These are phyloP conservation scores for Rhingia rostrata DNA, from an alignment of 2,888 invertebrate genomes.

Conservation along the genomic window DNA sequence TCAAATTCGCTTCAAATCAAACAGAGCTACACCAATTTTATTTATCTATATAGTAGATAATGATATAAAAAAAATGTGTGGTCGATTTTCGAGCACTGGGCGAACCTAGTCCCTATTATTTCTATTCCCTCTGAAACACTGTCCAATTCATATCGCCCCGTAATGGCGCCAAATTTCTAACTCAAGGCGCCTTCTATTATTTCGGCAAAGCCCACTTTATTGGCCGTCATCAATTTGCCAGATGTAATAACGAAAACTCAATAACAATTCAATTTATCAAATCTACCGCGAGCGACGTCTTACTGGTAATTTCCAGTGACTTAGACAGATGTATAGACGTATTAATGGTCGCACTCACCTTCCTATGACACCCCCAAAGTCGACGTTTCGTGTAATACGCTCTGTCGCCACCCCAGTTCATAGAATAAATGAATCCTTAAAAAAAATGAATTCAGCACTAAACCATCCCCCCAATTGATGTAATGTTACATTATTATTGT, in stretches of 20 bases:
- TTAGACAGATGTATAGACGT: conserved; percentile 66
- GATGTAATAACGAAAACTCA: conserved; percentile 71
- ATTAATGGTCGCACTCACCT: conserved; percentile 64
- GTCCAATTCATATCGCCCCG: conserved; percentile 7
- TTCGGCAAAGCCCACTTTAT: conserved; percentile 62
- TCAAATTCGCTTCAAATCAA: too few relatives aligned
- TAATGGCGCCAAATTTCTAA: conserved; percentile 23
- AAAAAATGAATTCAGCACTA: conserved; percentile 67
- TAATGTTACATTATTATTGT: conserved; percentile 74
- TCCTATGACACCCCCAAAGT: conserved; percentile 26
- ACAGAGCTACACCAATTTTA: too few relatives aligned
- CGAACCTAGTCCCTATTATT: too few relatives aligned
- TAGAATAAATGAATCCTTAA: conserved; percentile 58
- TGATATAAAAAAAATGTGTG: too few relatives aligned
- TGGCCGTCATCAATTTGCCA: conserved; percentile 72
- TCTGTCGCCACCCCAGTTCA: conserved; percentile 38
- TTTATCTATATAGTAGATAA: too few relatives aligned
- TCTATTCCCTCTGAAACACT: not conserved
- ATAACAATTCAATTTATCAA: conserved; percentile 74
- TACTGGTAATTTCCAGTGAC: conserved; percentile 68
- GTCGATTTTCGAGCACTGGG: too few relatives aligned
- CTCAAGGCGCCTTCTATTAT: conserved; percentile 26
- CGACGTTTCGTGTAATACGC: conserved; percentile 28
- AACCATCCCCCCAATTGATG: conserved; percentile 67
- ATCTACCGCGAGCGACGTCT: conserved; percentile 67